These are phyloP conservation scores for Sebastes matsubarae DNA, from an alignment of 2,797 vertebrate species.

Conservation along the genomic window DNA sequence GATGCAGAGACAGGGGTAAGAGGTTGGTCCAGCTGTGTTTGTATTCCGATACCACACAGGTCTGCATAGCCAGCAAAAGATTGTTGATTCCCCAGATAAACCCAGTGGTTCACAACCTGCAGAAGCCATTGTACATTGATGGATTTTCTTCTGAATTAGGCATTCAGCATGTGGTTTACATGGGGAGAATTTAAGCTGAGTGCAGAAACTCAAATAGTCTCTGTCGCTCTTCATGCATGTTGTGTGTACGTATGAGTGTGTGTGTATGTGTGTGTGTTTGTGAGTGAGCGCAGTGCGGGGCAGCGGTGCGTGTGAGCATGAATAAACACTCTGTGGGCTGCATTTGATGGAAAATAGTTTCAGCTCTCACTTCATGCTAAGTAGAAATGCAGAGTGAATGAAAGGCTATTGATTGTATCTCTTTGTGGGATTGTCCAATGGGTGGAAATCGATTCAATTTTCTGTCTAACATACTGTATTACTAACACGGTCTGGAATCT, in stretches of 20 bases:
- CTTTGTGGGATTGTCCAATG: constrained; percentile 47
- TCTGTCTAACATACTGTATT: constrained; percentile 41
- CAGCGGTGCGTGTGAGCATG: constrained; percentile 57
- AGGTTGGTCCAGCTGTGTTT: constrained; percentile 52
- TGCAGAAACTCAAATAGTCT: constrained; percentile 53
- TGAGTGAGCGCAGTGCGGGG: constrained; percentile 24
- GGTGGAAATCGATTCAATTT: constrained; percentile 48
- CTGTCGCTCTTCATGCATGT: constrained; percentile 43
- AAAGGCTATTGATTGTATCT: constrained; percentile 65
- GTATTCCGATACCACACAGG: constrained; percentile 55
- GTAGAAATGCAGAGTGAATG: constrained; percentile 49
- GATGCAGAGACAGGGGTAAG: constrained; percentile 39
- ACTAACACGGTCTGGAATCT: constrained; percentile 13
- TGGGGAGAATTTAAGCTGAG: constrained; percentile 52
- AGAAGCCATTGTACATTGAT: constrained; percentile 62
- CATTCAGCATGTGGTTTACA: constrained; percentile 64
- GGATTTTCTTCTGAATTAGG: constrained; percentile 67
- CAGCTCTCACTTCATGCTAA: constrained; percentile 43
- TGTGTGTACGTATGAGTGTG: neutral
- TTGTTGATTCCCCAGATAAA: constrained; percentile 67
- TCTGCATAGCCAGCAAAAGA: constrained; percentile 55
- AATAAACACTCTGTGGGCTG: constrained; percentile 62
- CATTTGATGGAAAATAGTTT: constrained; percentile 57
- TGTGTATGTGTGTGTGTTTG: constrained; percentile 12
- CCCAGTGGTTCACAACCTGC: constrained; percentile 51